Evolutionary conservation across 2,797 vertebrate genomes (phyloP).

Genomic region (Takifugu rubripes): DNA sequence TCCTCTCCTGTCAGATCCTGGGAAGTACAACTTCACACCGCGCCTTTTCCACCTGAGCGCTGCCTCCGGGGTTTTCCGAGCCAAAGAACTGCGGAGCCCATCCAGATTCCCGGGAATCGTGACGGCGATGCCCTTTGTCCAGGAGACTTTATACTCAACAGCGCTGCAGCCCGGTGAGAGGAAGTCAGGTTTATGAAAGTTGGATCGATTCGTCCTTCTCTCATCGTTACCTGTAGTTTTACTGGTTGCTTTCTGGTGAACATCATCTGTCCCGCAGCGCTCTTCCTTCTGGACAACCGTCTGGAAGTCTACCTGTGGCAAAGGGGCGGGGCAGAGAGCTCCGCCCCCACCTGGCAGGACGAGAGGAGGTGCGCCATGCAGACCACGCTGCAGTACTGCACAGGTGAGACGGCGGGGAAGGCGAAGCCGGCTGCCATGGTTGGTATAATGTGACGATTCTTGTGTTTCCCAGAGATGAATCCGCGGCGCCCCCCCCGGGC

Average conservation of each 20-base stretch:
- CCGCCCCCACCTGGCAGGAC: conserved; percentile 51
- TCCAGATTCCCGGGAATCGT: conserved; percentile 61
- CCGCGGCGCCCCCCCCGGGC: conserved; percentile 73
- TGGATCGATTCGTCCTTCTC: no score
- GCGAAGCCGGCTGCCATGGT: not conserved
- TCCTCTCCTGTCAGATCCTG: conserved; percentile 69
- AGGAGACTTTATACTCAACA: conserved; percentile 68
- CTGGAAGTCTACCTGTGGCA: conserved; percentile 84
- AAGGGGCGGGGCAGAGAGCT: conserved; percentile 54
- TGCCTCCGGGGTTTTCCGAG: conserved; percentile 67
- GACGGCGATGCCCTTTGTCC: conserved; percentile 76
- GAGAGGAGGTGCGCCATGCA: conserved; percentile 78
- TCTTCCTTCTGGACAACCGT: conserved; percentile 79
- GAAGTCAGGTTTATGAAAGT: no score
- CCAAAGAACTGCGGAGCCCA: conserved; percentile 66
- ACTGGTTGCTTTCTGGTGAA: not conserved
- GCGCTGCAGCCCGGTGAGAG: conserved; percentile 71
- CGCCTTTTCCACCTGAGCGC: conserved; percentile 77
- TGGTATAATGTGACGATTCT: not conserved
- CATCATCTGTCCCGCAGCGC: conserved; percentile 52
- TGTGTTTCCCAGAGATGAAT: conserved; percentile 70
- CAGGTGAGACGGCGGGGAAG: conserved; percentile 55
- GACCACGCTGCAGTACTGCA: conserved; percentile 77
- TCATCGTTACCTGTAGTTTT: no score
- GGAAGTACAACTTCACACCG: conserved; percentile 80